Percentiles rank a stretch among this genome's conserved stretches.
Evolutionary conservation across 2,797 vertebrate genomes (phyloP).

Genomic region (Betta splendens): DNA sequence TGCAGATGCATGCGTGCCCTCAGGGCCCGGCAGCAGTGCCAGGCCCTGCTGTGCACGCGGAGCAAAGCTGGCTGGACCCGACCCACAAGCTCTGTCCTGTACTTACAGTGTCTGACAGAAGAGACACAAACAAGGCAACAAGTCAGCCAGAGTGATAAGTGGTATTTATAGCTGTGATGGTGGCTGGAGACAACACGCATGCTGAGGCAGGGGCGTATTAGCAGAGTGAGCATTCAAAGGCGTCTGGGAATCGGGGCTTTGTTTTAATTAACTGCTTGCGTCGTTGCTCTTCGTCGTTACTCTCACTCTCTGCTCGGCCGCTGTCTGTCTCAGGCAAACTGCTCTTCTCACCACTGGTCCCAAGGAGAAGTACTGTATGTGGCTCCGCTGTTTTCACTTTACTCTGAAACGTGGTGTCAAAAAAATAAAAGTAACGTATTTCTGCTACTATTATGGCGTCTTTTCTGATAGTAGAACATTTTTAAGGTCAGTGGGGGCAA

Average conservation of each 20-base stretch:
- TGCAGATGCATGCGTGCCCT: constrained; percentile 40
- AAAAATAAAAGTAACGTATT: constrained; percentile 19
- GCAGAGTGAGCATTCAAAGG: constrained; percentile 48
- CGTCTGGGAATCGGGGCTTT: constrained; percentile 60
- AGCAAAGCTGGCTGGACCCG: constrained; percentile 28
- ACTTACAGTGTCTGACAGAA: constrained; percentile 42
- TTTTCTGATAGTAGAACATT: constrained; percentile 7
- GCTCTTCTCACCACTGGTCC: constrained; percentile 26
- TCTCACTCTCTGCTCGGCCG: constrained; percentile 4
- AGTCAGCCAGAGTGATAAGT: constrained; percentile 73
- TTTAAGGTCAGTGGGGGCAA: constrained; percentile 31
- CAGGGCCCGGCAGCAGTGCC: constrained; percentile 27
- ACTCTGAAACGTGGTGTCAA: constrained; percentile 12
- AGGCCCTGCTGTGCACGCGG: constrained; percentile 40
- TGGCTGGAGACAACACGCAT: constrained; percentile 57
- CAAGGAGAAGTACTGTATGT: constrained; percentile 54
- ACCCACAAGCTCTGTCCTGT: constrained; percentile 28
- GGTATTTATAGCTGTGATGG: constrained; percentile 77
- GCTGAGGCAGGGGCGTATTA: constrained; percentile 40
- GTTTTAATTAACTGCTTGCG: constrained; percentile 68
- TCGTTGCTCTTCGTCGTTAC: constrained; percentile 15
- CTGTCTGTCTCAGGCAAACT: constrained; percentile 5
- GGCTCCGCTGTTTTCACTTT: constrained; percentile 34
- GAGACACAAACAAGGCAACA: constrained; percentile 33
- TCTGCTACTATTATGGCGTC: constrained; percentile 6